These are phyloP conservation scores for Trinectes maculatus DNA, from an alignment of 2,113 vertebrate species.

Conservation along the genomic window DNA sequence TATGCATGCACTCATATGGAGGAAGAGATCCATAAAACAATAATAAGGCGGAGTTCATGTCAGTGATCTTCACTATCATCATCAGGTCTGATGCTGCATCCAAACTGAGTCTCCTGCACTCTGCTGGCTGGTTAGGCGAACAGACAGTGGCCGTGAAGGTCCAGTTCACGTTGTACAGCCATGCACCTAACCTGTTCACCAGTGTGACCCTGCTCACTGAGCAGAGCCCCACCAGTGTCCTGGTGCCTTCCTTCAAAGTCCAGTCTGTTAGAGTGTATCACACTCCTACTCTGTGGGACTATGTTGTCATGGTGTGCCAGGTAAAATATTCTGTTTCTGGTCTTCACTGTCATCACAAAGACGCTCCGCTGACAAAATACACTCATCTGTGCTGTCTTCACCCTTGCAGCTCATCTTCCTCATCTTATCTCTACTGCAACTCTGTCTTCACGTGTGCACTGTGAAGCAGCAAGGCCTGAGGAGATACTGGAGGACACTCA, in stretches of 20 bases:
- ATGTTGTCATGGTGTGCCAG: slow-evolving; percentile 71
- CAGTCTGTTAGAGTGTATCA: slow-evolving; percentile 73
- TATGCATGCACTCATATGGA: neutral
- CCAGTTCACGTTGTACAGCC: slow-evolving; percentile 80
- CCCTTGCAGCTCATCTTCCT: slow-evolving; percentile 80
- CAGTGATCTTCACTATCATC: neutral
- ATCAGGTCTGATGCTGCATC: slow-evolving; percentile 33
- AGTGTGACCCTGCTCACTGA: slow-evolving; percentile 71
- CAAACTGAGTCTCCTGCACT: slow-evolving; percentile 65
- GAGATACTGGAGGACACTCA: slow-evolving; percentile 68
- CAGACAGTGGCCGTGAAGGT: slow-evolving; percentile 62
- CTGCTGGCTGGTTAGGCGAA: slow-evolving; percentile 61
- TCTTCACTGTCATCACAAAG: neutral
- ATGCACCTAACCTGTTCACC: slow-evolving; percentile 75
- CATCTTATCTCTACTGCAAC: slow-evolving; percentile 71
- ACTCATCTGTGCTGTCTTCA: neutral
- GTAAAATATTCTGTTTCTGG: slow-evolving; percentile 45
- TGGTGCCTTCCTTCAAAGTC: slow-evolving; percentile 64
- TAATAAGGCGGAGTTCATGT: neutral
- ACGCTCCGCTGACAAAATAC: neutral
- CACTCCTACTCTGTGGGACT: slow-evolving; percentile 36
- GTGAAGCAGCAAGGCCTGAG: slow-evolving; percentile 67
- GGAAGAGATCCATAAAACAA: neutral
- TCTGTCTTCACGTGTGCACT: slow-evolving; percentile 69
- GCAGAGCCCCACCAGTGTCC: slow-evolving; percentile 21